Evolutionary conservation across 1,140 invertebrate genomes (phyloP).

Genomic region (Ceratosolen solmsi): DNA sequence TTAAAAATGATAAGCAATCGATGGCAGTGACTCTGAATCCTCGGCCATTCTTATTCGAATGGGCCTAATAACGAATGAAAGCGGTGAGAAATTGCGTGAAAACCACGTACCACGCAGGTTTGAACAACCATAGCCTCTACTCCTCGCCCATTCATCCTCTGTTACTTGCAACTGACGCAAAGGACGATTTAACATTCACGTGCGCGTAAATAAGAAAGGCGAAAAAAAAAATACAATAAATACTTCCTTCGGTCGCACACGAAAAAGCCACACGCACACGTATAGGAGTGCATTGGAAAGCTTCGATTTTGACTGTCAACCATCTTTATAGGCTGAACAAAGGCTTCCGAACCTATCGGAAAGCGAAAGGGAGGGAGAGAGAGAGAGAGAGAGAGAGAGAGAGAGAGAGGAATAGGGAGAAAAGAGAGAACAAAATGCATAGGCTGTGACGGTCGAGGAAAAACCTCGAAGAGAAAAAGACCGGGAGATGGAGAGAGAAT

Average conservation of each 20-base stretch:
- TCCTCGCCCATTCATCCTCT: not conserved
- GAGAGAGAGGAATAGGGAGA: not conserved
- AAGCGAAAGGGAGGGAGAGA: slow-evolving; percentile 19
- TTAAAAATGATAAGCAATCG: too few species aligned
- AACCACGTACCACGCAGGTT: not conserved
- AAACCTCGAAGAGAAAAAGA: not conserved
- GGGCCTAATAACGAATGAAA: too few species aligned
- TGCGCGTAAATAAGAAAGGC: slow-evolving; percentile 29
- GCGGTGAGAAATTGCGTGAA: not conserved
- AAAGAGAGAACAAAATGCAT: not conserved
- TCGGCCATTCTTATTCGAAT: too few species aligned
- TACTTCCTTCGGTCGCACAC: not conserved
- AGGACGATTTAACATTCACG: not conserved
- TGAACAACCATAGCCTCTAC: not conserved
- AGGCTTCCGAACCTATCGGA: not conserved
- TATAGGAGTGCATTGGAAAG: not conserved
- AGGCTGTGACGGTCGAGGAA: not conserved
- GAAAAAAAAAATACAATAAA: too few species aligned
- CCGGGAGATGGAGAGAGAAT: not conserved
- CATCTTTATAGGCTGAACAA: slow-evolving; percentile 30
- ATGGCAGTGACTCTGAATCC: too few species aligned
- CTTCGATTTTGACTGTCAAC: slow-evolving; percentile 24
- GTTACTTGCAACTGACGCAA: not conserved
- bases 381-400: slow-evolving; percentile 22
- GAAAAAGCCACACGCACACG: not conserved